These are phyloP conservation scores for Cataglyphis livida DNA, from an alignment of 2,888 invertebrate genomes.

Conservation along the genomic window DNA sequence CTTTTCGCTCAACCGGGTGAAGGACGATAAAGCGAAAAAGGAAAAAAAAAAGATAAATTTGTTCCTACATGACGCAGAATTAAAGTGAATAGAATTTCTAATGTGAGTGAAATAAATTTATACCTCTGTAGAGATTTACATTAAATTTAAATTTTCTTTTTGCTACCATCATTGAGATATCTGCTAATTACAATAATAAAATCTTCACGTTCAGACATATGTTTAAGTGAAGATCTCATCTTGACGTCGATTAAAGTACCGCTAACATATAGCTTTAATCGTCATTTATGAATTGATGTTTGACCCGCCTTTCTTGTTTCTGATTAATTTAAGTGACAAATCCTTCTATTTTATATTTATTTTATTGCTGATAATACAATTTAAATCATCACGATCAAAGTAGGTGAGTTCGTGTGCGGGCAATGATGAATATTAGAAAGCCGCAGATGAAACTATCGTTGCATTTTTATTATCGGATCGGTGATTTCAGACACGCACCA, in stretches of 20 bases:
- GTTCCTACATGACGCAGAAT: background rate
- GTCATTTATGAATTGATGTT: conserved; percentile 4
- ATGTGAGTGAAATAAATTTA: background rate
- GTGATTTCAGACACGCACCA: conserved; percentile 33
- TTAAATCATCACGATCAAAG: conserved; percentile 1
- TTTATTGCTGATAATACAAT: background rate
- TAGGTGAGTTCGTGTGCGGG: background rate
- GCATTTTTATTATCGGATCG: conserved; percentile 34
- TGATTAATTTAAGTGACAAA: background rate
- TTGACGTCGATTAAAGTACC: background rate
- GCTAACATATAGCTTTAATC: conserved; percentile 12
- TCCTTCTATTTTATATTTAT: background rate
- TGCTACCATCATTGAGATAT: background rate
- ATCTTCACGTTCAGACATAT: background rate
- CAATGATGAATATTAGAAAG: conserved; percentile 43
- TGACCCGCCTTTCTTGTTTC: background rate
- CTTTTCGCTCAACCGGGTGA: conserved; percentile 80
- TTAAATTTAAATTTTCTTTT: background rate
- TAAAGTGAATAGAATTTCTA: background rate
- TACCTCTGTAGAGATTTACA: background rate
- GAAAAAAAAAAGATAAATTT: conserved; percentile 49
- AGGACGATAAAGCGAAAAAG: conserved; percentile 75
- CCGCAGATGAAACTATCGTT: conserved; percentile 5
- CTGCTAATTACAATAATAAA: conserved; percentile 8
- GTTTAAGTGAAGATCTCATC: background rate